A percentile compares a stretch with the other conserved stretches of the same genome.
phyloP scores from a whole-genome alignment of 1,140 invertebrate genomes.

The Penaeus vannamei region DNA sequence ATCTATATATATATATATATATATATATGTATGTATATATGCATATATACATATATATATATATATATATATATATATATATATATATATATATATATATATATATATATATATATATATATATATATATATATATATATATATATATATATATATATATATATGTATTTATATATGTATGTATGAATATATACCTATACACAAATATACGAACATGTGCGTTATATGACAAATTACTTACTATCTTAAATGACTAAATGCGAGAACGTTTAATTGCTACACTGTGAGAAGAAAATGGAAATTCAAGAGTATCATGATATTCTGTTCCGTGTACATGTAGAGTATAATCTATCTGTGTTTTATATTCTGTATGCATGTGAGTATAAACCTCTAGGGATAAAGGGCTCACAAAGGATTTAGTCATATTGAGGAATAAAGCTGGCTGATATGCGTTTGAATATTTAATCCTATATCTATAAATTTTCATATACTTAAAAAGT shows the following conservation, averaged over 20 bases:
- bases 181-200: background rate
- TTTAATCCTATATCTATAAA: too few relatives aligned
- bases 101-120: background rate
- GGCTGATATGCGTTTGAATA: too few relatives aligned
- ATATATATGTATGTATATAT: constrained; percentile 23
- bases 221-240: background rate
- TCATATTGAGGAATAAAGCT: too few relatives aligned
- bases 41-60: background rate
- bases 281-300: too few relatives aligned
- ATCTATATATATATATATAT: constrained; percentile 4
- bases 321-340: too few relatives aligned
- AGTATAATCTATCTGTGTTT: too few relatives aligned
- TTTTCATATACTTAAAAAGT: too few relatives aligned
- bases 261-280: too few relatives aligned
- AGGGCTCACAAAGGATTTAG: too few relatives aligned
- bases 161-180: background rate
- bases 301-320: too few relatives aligned
- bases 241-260: background rate
- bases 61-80: background rate
- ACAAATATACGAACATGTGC: background rate
- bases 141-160: constrained; percentile 21
- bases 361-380: too few relatives aligned
- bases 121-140: background rate
- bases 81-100: background rate
- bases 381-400: too few relatives aligned